A percentile compares a stretch with the other conserved stretches of the same genome.
These are phyloP conservation scores for Lepetodrilus schrolli DNA, from an alignment of 2,888 invertebrate genomes.

Conservation along the genomic window DNA sequence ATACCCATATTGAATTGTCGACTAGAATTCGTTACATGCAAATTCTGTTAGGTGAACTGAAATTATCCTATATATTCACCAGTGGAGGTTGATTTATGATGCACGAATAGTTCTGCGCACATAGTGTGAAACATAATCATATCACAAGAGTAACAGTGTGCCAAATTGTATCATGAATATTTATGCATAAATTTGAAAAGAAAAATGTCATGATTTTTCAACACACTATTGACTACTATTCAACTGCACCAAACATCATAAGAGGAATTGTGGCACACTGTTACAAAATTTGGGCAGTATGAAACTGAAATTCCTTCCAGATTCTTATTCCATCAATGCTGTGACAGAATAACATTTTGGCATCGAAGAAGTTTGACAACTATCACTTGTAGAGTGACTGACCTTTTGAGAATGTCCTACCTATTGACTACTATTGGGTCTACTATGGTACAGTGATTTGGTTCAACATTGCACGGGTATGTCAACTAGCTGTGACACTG, in stretches of 20 bases:
- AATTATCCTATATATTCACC: too few species aligned
- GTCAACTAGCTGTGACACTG: not conserved
- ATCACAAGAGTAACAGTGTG: constrained; percentile 18
- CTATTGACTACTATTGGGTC: not conserved
- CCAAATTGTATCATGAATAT: not conserved
- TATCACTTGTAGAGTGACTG: too few species aligned
- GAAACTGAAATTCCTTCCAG: constrained; percentile 12
- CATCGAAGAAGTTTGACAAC: constrained; percentile 24
- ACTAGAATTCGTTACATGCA: too few species aligned
- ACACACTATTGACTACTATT: not conserved
- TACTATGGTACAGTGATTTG: constrained; percentile 9
- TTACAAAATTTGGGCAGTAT: not conserved
- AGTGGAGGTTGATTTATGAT: too few species aligned
- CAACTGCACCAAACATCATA: too few species aligned
- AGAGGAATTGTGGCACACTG: constrained; percentile 16
- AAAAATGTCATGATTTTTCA: constrained; percentile 10
- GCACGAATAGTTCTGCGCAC: constrained; percentile 10
- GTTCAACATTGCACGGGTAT: constrained; percentile 21
- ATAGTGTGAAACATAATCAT: not conserved
- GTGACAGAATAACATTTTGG: constrained; percentile 6
- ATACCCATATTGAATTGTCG: not conserved
- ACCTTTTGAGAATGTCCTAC: too few species aligned
- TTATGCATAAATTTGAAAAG: not conserved
- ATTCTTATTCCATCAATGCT: not conserved
- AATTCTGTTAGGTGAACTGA: too few species aligned